Percentiles rank a stretch among this genome's conserved stretches.
Conservation (phyloP, 2,113 vertebrate species). For the Solea senegalensis region DNA sequence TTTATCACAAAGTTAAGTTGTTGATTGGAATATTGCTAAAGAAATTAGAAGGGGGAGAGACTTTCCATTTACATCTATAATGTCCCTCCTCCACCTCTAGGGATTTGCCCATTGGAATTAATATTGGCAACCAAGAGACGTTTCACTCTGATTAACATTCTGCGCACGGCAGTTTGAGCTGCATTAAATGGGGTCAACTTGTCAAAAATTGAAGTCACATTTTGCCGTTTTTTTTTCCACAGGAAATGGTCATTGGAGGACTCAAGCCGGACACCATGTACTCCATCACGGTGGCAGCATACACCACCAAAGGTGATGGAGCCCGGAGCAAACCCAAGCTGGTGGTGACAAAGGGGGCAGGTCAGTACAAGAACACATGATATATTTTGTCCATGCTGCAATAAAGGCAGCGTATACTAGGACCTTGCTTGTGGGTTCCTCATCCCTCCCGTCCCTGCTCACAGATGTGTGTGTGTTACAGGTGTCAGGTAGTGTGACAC, state of each 20-base stretch:
- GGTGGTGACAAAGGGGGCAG: conserved; percentile 94
- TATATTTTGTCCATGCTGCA: conserved; percentile 6
- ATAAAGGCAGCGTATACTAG: background rate
- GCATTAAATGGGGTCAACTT: conserved; percentile 47
- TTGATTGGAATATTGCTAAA: conserved; percentile 60
- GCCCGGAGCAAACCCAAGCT: conserved; percentile 96
- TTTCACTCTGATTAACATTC: conserved; percentile 56
- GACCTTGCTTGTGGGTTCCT: background rate
- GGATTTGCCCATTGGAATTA: conserved; percentile 65
- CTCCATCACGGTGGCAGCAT: conserved; percentile 96
- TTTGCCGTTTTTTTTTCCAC: conserved; percentile 39
- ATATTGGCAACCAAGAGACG: conserved; percentile 54
- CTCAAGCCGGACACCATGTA: conserved; percentile 95
- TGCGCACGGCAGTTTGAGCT: conserved; percentile 38
- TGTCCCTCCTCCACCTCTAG: conserved; percentile 44
- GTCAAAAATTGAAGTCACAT: conserved; percentile 48
- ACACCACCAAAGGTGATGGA: conserved; percentile 98
- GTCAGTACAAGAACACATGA: conserved; percentile 71
- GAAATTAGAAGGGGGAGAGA: conserved; percentile 17
- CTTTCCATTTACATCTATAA: conserved; percentile 61
- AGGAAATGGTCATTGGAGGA: conserved; percentile 96
- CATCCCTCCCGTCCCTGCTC: background rate
- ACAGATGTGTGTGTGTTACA: conserved; percentile 31
- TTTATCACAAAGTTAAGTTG: conserved; percentile 70
- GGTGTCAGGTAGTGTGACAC: conserved; percentile 8